Evolutionary conservation across 64 coral and sea anemone species (phyloP).

Genomic region (Montipora sp.): DNA sequence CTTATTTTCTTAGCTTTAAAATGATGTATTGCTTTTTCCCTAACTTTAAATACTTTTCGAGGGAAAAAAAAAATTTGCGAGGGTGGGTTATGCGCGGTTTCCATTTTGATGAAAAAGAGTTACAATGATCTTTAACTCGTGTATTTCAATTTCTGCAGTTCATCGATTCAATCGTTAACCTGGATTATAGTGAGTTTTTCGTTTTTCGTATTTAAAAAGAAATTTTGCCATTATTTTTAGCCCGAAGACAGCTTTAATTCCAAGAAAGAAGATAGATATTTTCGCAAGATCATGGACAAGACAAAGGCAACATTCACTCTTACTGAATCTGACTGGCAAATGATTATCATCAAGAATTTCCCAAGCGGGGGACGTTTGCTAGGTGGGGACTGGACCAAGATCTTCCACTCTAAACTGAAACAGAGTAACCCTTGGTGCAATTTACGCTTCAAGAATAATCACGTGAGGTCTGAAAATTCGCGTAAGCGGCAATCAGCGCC

Average conservation of each 20-base stretch:
- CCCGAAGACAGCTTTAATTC: neutral
- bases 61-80: too few species aligned
- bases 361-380: neutral
- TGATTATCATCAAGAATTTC: neutral
- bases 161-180: too few species aligned
- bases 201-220: too few species aligned
- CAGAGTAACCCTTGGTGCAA: constrained; percentile 2
- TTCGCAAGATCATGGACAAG: neutral
- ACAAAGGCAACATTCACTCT: neutral
- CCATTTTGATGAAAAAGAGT: too few species aligned
- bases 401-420: neutral
- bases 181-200: too few species aligned
- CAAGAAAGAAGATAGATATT: neutral
- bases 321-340: neutral
- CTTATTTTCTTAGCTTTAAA: too few species aligned
- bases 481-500: neutral
- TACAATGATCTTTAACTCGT: too few species aligned
- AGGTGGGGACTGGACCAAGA: neutral
- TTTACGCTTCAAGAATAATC: constrained; percentile 2
- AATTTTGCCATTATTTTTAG: neutral
- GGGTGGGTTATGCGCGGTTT: too few species aligned
- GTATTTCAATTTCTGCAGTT: too few species aligned
- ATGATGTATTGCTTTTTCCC: too few species aligned
- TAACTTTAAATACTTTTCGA: too few species aligned
- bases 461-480: neutral